A percentile compares a stretch with the other conserved stretches of the same genome.
Conservation (phyloP, 2,113 vertebrate species). For the Aegotheles bennettii region DNA sequence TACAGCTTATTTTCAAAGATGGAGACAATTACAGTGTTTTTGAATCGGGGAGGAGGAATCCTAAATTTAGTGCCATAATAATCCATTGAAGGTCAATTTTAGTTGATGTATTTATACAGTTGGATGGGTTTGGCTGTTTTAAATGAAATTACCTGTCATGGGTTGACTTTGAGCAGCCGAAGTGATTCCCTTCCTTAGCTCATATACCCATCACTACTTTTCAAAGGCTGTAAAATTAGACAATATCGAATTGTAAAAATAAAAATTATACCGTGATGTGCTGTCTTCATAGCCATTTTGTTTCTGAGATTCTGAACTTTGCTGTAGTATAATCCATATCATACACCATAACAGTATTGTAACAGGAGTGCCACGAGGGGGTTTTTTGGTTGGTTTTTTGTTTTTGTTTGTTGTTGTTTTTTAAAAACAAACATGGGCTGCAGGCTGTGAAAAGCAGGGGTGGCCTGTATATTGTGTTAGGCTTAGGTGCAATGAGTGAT, state of each 20-base stretch:
- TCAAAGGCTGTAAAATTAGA: neutral
- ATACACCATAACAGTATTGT: too few relatives aligned
- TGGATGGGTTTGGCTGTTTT: neutral
- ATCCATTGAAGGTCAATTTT: neutral
- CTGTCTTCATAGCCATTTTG: neutral
- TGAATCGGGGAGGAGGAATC: neutral
- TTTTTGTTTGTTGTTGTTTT: too few relatives aligned
- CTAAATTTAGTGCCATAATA: neutral
- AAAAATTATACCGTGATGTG: neutral
- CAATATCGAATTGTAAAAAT: neutral
- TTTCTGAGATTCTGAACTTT: neutral
- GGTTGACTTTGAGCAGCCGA: neutral
- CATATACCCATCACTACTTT: neutral
- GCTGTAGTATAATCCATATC: neutral
- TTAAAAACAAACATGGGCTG: too few relatives aligned
- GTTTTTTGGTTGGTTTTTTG: too few relatives aligned
- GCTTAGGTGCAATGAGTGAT: neutral
- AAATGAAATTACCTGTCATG: neutral
- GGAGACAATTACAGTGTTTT: neutral
- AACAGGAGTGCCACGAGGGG: neutral
- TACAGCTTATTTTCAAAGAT: constrained; percentile 10
- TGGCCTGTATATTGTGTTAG: neutral
- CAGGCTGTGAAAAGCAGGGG: neutral
- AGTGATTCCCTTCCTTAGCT: neutral
- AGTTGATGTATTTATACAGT: neutral